phyloP scores from a whole-genome alignment of 2,113 vertebrate species.

The Chaenogobius annularis region DNA sequence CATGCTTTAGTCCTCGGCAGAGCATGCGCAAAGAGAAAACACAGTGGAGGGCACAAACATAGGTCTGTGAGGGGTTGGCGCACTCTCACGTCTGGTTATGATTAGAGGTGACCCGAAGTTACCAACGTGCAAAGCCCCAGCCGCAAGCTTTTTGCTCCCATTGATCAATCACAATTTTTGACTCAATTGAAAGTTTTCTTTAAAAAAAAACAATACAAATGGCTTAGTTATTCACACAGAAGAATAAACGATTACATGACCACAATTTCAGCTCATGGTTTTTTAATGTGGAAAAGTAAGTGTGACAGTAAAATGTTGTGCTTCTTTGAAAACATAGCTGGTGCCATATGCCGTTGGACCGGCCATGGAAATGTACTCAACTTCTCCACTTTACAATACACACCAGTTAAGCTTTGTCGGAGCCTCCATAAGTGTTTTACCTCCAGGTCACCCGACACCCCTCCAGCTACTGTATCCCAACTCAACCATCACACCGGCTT shows the following conservation, averaged over 20 bases:
- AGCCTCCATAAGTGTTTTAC: conserved; percentile 27
- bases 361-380: conserved; percentile 20
- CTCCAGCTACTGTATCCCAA: conserved; percentile 55
- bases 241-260: too few relatives aligned
- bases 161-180: background rate
- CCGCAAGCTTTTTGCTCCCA: background rate
- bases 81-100: conserved; percentile 49
- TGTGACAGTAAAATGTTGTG: background rate
- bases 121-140: conserved; percentile 22
- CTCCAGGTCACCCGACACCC: conserved; percentile 39
- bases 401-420: conserved; percentile 28
- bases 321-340: conserved; percentile 20
- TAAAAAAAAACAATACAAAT: too few relatives aligned
- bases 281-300: too few relatives aligned
- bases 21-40: conserved; percentile 21
- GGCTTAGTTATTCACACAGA: too few relatives aligned
- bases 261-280: too few relatives aligned
- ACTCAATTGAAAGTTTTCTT: background rate
- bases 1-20: conserved; percentile 8
- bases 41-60: too few relatives aligned
- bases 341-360: conserved; percentile 26
- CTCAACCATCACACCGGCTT: conserved; percentile 45
- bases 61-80: conserved; percentile 5
- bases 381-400: conserved; percentile 39
- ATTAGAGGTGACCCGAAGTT: conserved; percentile 34